Evolutionary conservation across 2,797 vertebrate species (phyloP).

Genomic region (Mycteria americana): DNA sequence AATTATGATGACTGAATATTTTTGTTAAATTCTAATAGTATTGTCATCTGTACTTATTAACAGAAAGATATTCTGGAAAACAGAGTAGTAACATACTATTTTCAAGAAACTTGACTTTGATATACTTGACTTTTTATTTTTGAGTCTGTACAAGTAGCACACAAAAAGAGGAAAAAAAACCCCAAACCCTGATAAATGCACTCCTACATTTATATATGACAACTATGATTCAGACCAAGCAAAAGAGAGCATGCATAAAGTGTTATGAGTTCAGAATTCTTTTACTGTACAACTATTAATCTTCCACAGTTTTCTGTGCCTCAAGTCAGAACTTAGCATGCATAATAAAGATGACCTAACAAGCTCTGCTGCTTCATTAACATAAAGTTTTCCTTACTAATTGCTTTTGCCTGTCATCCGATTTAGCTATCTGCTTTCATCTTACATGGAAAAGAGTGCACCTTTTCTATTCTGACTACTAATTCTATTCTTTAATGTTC

Average conservation of each 20-base stretch:
- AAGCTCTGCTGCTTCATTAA: slow-evolving; percentile 80
- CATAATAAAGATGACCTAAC: slow-evolving; percentile 85
- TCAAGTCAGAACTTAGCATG: slow-evolving; percentile 80
- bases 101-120: not conserved
- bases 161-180: not conserved
- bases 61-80: not conserved
- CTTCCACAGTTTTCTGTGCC: slow-evolving; percentile 71
- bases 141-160: not conserved
- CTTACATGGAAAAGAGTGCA: slow-evolving; percentile 64
- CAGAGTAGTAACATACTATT: not conserved
- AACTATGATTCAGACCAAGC: not conserved
- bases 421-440: slow-evolving; percentile 77
- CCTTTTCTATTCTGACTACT: slow-evolving; percentile 49
- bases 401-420: slow-evolving; percentile 79
- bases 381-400: slow-evolving; percentile 82
- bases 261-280: slow-evolving; percentile 65
- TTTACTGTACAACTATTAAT: slow-evolving; percentile 75
- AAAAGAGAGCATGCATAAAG: slow-evolving; percentile 52
- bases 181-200: not conserved
- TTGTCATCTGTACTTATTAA: not conserved
- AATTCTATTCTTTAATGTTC: slow-evolving; percentile 48
- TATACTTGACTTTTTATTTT: not conserved
- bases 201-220: not conserved
- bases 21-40: not conserved
- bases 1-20: not conserved